Evolutionary conservation across 2,797 vertebrate species (phyloP).

Genomic region (Alca torda): DNA sequence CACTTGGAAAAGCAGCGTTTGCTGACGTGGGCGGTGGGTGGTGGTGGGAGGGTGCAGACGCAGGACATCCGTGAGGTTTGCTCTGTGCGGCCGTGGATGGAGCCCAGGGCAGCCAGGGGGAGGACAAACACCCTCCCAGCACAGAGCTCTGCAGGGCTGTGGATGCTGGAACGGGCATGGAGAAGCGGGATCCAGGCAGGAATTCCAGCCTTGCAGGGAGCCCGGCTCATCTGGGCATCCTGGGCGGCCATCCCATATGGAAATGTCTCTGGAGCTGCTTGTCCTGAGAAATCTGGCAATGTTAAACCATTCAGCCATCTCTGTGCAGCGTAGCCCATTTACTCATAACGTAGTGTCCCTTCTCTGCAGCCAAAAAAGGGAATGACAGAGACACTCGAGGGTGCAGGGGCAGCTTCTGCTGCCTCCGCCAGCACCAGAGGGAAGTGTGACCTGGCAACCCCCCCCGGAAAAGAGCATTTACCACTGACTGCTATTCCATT

Average conservation of each 20-base stretch:
- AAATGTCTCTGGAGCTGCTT: neutral
- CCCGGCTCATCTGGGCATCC: rapidly evolving
- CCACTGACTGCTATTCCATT: too few relatives aligned
- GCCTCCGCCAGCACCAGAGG: neutral
- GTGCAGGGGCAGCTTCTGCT: neutral
- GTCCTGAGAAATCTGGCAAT: rapidly evolving
- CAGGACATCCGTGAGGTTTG: rapidly evolving
- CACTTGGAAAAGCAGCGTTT: rapidly evolving
- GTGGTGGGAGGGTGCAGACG: neutral
- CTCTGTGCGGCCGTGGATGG: neutral
- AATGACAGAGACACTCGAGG: neutral
- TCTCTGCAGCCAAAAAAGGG: neutral
- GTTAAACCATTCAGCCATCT: rapidly evolving
- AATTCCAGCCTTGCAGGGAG: too few relatives aligned
- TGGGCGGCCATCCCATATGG: rapidly evolving
- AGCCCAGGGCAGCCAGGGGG: neutral
- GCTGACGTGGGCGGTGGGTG: neutral
- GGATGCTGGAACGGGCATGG: neutral
- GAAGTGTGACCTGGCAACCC: rapidly evolving
- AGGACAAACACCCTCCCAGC: neutral
- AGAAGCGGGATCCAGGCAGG: neutral
- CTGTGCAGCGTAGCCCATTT: rapidly evolving
- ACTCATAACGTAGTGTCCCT: rapidly evolving
- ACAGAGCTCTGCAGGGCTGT: neutral
- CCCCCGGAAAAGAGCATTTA: neutral